Percentiles rank a stretch among this genome's conserved stretches.
phyloP scores from a whole-genome alignment of 2,113 vertebrate species.

The Halichoeres trimaculatus region DNA sequence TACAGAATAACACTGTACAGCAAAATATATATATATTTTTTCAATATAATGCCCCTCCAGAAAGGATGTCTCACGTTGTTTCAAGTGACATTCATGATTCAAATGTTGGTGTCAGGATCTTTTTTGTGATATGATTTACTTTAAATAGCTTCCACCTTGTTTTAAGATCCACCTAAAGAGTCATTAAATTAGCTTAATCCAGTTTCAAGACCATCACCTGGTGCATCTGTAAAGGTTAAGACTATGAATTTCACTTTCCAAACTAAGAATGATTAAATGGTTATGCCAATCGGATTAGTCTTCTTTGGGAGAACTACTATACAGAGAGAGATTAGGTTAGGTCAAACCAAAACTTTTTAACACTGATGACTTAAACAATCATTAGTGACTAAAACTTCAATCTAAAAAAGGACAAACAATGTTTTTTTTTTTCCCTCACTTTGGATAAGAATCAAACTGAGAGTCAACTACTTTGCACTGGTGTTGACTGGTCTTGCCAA shows the following conservation, averaged over 20 bases:
- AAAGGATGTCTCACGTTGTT: conserved; percentile 6
- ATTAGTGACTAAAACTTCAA: not conserved
- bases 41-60: conserved; percentile 27
- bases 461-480: not conserved
- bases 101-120: not conserved
- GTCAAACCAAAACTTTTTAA: conserved; percentile 20
- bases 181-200: no score
- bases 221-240: conserved; percentile 1
- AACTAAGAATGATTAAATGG: not conserved
- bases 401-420: not conserved
- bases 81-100: not conserved
- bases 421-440: conserved; percentile 4
- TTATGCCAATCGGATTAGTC: conserved; percentile 13
- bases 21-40: conserved; percentile 38
- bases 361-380: not conserved
- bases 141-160: not conserved
- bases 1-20: not conserved
- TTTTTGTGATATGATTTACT: not conserved
- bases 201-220: no score
- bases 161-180: no score
- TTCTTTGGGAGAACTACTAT: conserved; percentile 32
- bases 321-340: conserved; percentile 11
- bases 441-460: conserved; percentile 30
- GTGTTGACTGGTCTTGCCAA: not conserved
- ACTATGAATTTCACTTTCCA: conserved; percentile 18